Evolutionary conservation across 2,113 vertebrate species (phyloP).

Genomic region (Cyanoliseus patagonus): DNA sequence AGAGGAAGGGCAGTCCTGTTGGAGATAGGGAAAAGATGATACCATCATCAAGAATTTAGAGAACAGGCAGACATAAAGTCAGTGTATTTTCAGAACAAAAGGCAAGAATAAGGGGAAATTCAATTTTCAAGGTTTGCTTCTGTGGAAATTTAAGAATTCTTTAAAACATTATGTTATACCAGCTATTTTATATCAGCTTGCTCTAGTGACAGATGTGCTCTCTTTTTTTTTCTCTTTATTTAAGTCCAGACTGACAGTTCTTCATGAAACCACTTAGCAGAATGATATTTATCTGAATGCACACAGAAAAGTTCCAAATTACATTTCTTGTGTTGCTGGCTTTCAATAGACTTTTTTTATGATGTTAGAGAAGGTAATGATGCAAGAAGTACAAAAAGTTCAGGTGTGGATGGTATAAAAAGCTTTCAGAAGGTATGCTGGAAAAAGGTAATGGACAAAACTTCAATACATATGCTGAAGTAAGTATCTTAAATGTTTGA

Average conservation of each 20-base stretch:
- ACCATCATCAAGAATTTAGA: neutral
- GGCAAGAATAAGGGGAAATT: neutral
- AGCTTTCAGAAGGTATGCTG: neutral
- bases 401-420: neutral
- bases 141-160: neutral
- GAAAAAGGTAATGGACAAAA: neutral
- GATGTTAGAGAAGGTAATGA: neutral
- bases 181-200: neutral
- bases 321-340: neutral
- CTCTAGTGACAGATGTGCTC: neutral
- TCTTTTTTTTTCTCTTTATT: neutral
- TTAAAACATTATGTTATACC: neutral
- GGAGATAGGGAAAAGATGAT: neutral
- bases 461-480: neutral
- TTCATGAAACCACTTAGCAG: neutral
- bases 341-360: neutral
- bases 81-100: neutral
- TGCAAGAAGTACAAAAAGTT: neutral
- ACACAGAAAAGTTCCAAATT: neutral
- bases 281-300: neutral
- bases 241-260: neutral
- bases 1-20: neutral
- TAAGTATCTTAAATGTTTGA: neutral
- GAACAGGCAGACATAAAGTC: neutral
- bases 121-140: neutral